These are phyloP conservation scores for Cebidichthys violaceus DNA, from an alignment of 2,113 vertebrate genomes.

Conservation along the genomic window DNA sequence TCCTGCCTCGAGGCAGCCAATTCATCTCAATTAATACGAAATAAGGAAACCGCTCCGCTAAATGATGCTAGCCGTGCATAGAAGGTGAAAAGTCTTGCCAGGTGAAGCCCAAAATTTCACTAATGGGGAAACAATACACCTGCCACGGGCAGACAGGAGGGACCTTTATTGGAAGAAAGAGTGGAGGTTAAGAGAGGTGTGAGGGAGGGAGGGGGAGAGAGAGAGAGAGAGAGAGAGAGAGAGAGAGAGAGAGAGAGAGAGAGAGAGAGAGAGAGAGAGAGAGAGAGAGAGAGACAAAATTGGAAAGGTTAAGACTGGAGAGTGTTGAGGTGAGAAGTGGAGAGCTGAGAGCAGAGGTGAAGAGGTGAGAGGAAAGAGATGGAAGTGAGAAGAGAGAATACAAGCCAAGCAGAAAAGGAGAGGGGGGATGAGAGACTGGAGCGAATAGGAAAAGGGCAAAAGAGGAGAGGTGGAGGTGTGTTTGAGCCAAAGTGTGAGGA, in stretches of 20 bases:
- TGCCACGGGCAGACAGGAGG: conserved; percentile 5
- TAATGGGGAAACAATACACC: conserved; percentile 24
- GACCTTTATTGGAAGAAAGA: conserved; percentile 40
- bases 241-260: conserved; percentile 11
- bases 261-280: neutral
- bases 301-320: conserved; percentile 60
- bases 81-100: conserved; percentile 36
- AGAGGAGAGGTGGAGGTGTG: conserved; percentile 22
- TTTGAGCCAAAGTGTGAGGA: conserved; percentile 10
- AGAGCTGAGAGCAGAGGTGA: conserved; percentile 37
- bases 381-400: conserved; percentile 28
- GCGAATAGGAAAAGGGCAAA: conserved; percentile 22
- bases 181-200: conserved; percentile 44
- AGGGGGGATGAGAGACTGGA: neutral
- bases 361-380: conserved; percentile 22
- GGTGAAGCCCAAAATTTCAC: conserved; percentile 48
- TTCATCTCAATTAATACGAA: conserved; percentile 66
- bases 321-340: conserved; percentile 26
- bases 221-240: conserved; percentile 4
- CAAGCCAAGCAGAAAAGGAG: neutral
- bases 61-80: conserved; percentile 40
- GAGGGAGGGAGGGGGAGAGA: neutral
- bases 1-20: conserved; percentile 38
- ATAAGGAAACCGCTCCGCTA: conserved; percentile 48
- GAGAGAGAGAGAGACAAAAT: conserved; percentile 25